Evolutionary conservation across 2,888 invertebrate genomes (phyloP).

Genomic region (Atrina japonica): DNA sequence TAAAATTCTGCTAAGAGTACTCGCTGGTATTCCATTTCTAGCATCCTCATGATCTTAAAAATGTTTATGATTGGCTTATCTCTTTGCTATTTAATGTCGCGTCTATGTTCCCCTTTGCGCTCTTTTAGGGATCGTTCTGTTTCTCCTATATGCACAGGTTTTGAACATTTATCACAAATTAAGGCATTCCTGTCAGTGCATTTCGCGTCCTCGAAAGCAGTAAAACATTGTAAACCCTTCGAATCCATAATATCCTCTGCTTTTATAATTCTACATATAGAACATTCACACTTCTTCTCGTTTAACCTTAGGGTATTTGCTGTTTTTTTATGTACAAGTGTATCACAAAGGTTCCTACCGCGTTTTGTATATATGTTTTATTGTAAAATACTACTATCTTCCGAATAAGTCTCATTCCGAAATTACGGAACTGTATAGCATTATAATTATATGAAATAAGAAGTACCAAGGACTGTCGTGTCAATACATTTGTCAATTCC

Average conservation of each 20-base stretch:
- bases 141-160: background rate
- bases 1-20: too few species aligned
- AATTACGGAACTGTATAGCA: too few species aligned
- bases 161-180: constrained; percentile 15
- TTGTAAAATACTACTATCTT: too few species aligned
- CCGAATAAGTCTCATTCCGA: too few species aligned
- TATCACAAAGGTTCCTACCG: constrained; percentile 5
- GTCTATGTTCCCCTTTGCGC: background rate
- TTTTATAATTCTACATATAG: background rate
- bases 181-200: background rate
- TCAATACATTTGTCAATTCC: too few species aligned
- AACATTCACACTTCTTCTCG: background rate
- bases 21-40: too few species aligned
- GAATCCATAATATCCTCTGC: too few species aligned
- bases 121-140: constrained; percentile 16
- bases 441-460: too few species aligned
- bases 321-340: background rate
- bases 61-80: constrained; percentile 15
- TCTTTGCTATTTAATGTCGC: constrained; percentile 12
- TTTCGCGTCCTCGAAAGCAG: constrained; percentile 2
- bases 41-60: background rate
- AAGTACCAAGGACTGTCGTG: too few species aligned
- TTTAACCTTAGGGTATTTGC: background rate
- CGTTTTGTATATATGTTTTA: too few species aligned
- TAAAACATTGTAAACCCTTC: too few species aligned